Conservation (phyloP, 1,140 invertebrate genomes). For the Nasonia longicornis region DNA sequence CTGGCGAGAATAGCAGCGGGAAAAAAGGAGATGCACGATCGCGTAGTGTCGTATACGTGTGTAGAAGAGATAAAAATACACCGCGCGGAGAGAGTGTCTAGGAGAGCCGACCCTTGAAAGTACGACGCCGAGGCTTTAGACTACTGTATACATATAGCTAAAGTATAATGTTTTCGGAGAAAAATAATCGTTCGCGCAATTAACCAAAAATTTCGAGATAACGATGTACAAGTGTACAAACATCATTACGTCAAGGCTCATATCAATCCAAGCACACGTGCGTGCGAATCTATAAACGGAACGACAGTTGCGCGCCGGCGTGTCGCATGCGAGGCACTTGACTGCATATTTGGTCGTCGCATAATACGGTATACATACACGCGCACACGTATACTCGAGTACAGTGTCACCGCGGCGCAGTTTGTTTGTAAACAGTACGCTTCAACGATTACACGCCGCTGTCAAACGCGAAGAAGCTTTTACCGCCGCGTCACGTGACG, state of each 20-base stretch:
- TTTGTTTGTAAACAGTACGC: slow-evolving; percentile 43
- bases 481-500: slow-evolving; percentile 14
- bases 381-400: slow-evolving; percentile 7
- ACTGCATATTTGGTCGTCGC: slow-evolving; percentile 31
- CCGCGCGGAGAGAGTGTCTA: background rate
- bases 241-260: background rate
- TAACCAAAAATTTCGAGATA: no score
- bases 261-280: slow-evolving; percentile 9
- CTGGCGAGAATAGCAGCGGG: slow-evolving; percentile 16
- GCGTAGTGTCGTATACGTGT: slow-evolving; percentile 22
- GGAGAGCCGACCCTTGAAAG: background rate
- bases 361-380: background rate
- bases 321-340: slow-evolving; percentile 8
- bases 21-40: slow-evolving; percentile 14
- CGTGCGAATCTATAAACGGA: slow-evolving; percentile 20
- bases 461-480: slow-evolving; percentile 29
- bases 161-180: no score
- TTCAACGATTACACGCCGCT: slow-evolving; percentile 27
- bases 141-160: no score
- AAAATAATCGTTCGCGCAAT: no score
- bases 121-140: no score
- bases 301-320: background rate
- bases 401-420: slow-evolving; percentile 15
- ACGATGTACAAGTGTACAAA: no score
- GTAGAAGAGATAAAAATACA: slow-evolving; percentile 52